These are phyloP conservation scores for Catharus fuscescens DNA, from an alignment of 2,113 vertebrate species.

Conservation along the genomic window DNA sequence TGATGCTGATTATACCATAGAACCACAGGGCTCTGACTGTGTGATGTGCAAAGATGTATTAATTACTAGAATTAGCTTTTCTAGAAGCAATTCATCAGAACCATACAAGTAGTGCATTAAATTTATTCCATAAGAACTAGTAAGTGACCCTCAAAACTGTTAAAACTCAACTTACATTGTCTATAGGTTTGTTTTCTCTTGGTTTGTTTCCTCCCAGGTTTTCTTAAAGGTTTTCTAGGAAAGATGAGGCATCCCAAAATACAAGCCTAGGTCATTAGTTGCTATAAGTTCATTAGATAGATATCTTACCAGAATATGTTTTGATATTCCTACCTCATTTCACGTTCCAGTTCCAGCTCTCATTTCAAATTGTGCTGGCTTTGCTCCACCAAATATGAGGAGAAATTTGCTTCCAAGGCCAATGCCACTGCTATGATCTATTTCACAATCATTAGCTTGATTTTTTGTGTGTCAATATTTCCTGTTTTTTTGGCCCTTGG, in stretches of 20 bases:
- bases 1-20: background rate
- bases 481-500: background rate
- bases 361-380: background rate
- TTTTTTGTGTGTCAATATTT: background rate
- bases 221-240: background rate
- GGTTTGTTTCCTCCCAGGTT: background rate
- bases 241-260: background rate
- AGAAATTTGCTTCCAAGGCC: background rate
- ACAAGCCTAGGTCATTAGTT: background rate
- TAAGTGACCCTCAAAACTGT: background rate
- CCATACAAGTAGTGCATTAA: background rate
- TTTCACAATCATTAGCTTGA: background rate
- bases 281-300: background rate
- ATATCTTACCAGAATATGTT: background rate
- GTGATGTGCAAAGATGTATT: background rate
- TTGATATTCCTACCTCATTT: background rate
- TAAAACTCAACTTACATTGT: background rate
- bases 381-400: background rate
- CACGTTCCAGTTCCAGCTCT: background rate
- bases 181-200: background rate
- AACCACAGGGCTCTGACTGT: background rate
- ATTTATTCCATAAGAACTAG: background rate
- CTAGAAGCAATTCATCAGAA: background rate
- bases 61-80: background rate
- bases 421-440: background rate